Evolutionary conservation across 1,140 invertebrate genomes (phyloP).

Genomic region (Sinella curviseta): DNA sequence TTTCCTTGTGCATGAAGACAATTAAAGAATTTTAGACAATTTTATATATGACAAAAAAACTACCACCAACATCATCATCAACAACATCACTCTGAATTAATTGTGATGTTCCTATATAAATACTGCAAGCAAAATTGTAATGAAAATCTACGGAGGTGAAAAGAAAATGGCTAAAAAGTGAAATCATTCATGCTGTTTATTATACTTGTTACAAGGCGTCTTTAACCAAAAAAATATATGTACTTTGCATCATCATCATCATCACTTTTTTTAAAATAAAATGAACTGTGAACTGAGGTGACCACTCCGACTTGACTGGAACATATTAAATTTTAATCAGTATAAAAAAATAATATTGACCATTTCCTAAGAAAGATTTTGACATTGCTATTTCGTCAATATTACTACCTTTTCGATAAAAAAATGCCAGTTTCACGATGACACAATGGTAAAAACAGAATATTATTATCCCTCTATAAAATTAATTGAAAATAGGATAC

Average conservation of each 20-base stretch:
- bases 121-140: too few species aligned
- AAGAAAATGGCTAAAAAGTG: not conserved
- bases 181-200: not conserved
- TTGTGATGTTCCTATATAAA: too few species aligned
- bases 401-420: too few species aligned
- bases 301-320: not conserved
- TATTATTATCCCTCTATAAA: too few species aligned
- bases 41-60: not conserved
- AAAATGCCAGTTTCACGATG: too few species aligned
- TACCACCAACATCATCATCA: not conserved
- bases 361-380: too few species aligned
- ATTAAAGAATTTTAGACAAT: not conserved
- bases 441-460: too few species aligned
- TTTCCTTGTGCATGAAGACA: conserved; percentile 14
- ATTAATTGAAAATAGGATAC: too few species aligned
- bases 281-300: not conserved
- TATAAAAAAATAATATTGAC: conserved; percentile 16
- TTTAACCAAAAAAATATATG: not conserved
- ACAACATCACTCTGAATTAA: not conserved
- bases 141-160: too few species aligned
- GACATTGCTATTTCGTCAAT: too few species aligned
- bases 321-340: not conserved
- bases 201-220: too few species aligned
- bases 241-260: not conserved
- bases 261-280: not conserved